Evolutionary conservation across 2,797 vertebrate genomes (phyloP).

Genomic region (Epinephelus coioides): DNA sequence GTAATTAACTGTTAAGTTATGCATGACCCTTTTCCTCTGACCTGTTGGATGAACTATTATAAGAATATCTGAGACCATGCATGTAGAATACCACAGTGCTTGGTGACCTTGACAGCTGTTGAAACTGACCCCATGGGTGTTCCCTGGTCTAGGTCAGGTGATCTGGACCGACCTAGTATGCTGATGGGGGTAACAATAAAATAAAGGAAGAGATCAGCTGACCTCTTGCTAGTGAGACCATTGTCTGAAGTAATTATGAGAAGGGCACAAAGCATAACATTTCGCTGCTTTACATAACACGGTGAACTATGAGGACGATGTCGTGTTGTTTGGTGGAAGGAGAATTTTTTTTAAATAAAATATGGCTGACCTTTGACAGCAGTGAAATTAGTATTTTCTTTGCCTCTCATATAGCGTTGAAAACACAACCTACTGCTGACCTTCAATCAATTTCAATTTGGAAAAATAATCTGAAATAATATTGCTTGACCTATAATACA

Average conservation of each 20-base stretch:
- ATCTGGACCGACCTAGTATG: conserved; percentile 62
- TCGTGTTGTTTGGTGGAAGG: conserved; percentile 29
- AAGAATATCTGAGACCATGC: conserved; percentile 82
- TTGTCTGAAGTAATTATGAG: conserved; percentile 79
- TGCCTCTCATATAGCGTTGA: conserved; percentile 25
- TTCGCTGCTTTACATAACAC: conserved; percentile 27
- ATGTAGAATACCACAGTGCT: conserved; percentile 61
- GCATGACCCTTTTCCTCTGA: conserved; percentile 5
- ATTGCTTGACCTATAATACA: conserved; percentile 37
- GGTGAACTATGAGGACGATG: conserved; percentile 12
- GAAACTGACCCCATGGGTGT: conserved; percentile 70
- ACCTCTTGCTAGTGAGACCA: conserved; percentile 66
- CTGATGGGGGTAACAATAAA: conserved; percentile 74
- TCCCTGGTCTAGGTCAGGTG: conserved; percentile 76
- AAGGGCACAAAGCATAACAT: conserved; percentile 50
- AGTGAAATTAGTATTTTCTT: conserved; percentile 39
- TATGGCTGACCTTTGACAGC: conserved; percentile 33
- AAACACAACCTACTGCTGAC: conserved; percentile 44
- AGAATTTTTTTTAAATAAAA: conserved; percentile 37
- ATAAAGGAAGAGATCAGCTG: conserved; percentile 58
- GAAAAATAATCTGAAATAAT: conserved; percentile 44
- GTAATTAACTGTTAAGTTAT: conserved; percentile 11
- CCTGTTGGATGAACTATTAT: conserved; percentile 80
- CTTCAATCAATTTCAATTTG: conserved; percentile 54
- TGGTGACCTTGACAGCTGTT: conserved; percentile 83